These are phyloP conservation scores for Trichopria drosophilae DNA, from an alignment of 2,888 invertebrate genomes.

Conservation along the genomic window DNA sequence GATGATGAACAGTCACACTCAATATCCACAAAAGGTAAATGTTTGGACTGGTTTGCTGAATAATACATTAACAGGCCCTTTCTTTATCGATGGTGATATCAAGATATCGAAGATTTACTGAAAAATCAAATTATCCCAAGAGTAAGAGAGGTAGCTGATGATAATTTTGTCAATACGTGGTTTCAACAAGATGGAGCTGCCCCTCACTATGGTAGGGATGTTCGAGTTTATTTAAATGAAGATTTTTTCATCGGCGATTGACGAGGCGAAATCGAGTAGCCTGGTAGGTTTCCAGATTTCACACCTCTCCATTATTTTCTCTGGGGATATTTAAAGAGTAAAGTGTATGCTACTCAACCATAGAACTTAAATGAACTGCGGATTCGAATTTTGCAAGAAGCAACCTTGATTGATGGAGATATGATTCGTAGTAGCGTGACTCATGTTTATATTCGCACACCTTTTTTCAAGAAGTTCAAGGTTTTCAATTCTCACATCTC, in stretches of 20 bases:
- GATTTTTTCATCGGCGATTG: slow-evolving; percentile 15
- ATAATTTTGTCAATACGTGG: slow-evolving; percentile 21
- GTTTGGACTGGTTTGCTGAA: slow-evolving; percentile 27
- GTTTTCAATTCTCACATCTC: background rate
- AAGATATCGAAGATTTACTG: slow-evolving; percentile 15
- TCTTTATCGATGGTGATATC: slow-evolving; percentile 40
- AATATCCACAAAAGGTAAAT: slow-evolving; percentile 16
- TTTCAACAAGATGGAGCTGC: slow-evolving; percentile 25
- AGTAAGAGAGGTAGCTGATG: slow-evolving; percentile 12
- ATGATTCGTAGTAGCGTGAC: background rate
- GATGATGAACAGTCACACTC: slow-evolving; percentile 21
- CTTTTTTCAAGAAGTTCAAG: slow-evolving; percentile 1
- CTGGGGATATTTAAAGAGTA: background rate
- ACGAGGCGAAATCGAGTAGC: too few relatives aligned
- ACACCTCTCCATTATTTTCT: background rate
- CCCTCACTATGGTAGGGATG: slow-evolving; percentile 18
- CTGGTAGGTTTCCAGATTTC: too few relatives aligned
- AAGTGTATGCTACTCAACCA: background rate
- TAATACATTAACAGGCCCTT: slow-evolving; percentile 42
- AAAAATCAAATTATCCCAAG: slow-evolving; percentile 14
- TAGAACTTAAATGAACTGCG: background rate
- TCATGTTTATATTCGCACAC: background rate
- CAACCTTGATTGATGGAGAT: background rate
- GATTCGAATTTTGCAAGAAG: background rate
- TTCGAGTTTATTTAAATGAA: slow-evolving; percentile 16